A percentile compares a stretch with the other conserved stretches of the same genome.
Evolutionary conservation across 2,113 vertebrate species (phyloP).

Genomic region (Nannobrachium achirus): DNA sequence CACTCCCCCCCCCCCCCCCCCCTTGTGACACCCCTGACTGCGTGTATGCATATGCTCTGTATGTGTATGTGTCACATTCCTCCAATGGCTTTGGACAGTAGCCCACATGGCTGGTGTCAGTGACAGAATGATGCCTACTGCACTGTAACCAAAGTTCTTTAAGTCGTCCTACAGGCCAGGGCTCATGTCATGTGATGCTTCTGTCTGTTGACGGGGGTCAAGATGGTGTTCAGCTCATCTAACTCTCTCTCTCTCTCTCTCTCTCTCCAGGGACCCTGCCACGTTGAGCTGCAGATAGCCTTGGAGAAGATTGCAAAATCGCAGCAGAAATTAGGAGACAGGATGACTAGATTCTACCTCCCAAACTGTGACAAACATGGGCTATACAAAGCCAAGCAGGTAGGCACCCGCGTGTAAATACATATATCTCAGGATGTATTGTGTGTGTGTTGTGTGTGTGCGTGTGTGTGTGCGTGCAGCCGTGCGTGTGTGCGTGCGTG

Average conservation of each 20-base stretch:
- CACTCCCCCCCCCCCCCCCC: too few species aligned
- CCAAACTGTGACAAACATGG: constrained; percentile 94
- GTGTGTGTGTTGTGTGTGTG: too few species aligned
- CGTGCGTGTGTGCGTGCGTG: constrained; percentile 4
- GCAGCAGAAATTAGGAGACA: constrained; percentile 84
- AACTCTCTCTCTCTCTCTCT: not conserved
- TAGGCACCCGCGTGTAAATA: constrained; percentile 44
- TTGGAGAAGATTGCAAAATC: constrained; percentile 85
- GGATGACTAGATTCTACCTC: constrained; percentile 90
- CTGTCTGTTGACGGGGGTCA: not conserved
- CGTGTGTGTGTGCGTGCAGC: not conserved
- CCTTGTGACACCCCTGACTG: too few species aligned
- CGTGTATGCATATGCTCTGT: not conserved
- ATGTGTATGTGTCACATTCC: constrained; percentile 16
- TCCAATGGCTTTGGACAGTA: constrained; percentile 16
- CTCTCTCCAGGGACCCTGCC: constrained; percentile 85
- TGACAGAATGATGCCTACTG: too few species aligned
- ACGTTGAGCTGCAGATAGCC: constrained; percentile 87
- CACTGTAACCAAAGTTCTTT: too few species aligned
- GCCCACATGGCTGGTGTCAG: constrained; percentile 15
- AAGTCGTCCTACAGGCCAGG: not conserved
- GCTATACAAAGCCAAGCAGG: constrained; percentile 94
- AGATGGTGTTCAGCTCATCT: constrained; percentile 18
- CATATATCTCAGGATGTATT: too few species aligned
- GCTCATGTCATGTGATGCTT: not conserved